Percentiles rank a stretch among this genome's conserved stretches.
Evolutionary conservation across 2,113 vertebrate species (phyloP).

Genomic region (Pipra filicauda): DNA sequence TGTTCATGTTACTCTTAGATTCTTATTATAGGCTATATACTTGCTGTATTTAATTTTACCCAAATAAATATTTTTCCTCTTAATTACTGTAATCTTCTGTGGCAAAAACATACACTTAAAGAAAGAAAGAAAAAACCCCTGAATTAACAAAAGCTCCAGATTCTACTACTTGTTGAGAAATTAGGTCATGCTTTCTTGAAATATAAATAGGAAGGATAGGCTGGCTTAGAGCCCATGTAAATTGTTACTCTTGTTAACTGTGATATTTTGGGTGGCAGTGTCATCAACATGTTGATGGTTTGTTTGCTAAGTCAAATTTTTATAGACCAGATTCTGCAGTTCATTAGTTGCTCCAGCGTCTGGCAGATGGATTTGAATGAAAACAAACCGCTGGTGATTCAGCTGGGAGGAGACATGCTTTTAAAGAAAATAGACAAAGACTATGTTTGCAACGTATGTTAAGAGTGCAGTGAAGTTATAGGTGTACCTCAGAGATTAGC

Average conservation of each 20-base stretch:
- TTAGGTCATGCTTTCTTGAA: constrained; percentile 25
- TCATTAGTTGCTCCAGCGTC: constrained; percentile 29
- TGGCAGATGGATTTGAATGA: constrained; percentile 32
- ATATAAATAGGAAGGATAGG: constrained; percentile 32
- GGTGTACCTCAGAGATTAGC: not conserved
- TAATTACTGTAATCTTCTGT: not conserved
- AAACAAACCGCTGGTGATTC: constrained; percentile 19
- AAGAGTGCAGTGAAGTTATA: not conserved
- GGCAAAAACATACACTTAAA: not conserved
- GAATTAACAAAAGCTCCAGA: not conserved
- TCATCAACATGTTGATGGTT: constrained; percentile 44
- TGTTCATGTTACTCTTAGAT: not conserved
- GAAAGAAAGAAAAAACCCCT: not conserved
- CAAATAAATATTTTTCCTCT: not conserved
- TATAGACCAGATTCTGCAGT: constrained; percentile 27
- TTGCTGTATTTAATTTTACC: not conserved
- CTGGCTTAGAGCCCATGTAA: constrained; percentile 6
- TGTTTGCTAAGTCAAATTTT: constrained; percentile 46
- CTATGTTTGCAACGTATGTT: not conserved
- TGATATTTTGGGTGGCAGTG: constrained; percentile 42
- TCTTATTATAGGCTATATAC: not conserved
- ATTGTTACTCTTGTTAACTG: constrained; percentile 45
- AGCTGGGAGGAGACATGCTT: not conserved
- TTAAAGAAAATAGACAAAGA: not conserved
- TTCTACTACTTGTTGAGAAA: not conserved